Evolutionary conservation across 2,797 vertebrate species (phyloP).

Genomic region (Coranthus polyacanthus): DNA sequence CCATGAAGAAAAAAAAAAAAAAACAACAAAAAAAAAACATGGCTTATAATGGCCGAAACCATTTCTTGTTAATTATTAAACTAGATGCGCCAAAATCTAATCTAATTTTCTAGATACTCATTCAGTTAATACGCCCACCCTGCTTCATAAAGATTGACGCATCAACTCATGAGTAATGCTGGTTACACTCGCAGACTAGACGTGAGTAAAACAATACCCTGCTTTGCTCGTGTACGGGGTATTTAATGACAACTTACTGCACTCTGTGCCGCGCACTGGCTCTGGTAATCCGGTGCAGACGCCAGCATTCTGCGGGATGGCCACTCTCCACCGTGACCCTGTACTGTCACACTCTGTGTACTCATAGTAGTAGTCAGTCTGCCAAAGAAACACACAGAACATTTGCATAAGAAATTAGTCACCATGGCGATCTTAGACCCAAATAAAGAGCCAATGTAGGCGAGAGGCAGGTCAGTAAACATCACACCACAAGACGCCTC

Average conservation of each 20-base stretch:
- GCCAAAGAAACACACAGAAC: constrained; percentile 79
- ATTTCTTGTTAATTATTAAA: no score
- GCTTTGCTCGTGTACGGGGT: no score
- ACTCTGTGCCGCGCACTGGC: constrained; percentile 94
- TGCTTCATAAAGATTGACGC: constrained; percentile 22
- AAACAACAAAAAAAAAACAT: no score
- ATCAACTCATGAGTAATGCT: background rate
- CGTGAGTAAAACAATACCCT: constrained; percentile 3
- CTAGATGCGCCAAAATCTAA: no score
- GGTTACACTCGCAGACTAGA: background rate
- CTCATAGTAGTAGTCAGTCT: constrained; percentile 96
- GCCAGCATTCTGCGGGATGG: constrained; percentile 89
- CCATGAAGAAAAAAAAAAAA: no score
- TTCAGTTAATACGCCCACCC: no score
- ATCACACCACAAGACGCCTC: constrained; percentile 38
- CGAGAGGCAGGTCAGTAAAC: constrained; percentile 47
- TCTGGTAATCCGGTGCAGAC: constrained; percentile 92
- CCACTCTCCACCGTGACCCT: constrained; percentile 96
- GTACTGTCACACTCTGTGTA: constrained; percentile 98
- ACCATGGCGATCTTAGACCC: background rate
- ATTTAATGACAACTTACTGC: constrained; percentile 88
- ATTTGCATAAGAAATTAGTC: constrained; percentile 43
- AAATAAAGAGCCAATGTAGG: constrained; percentile 30
- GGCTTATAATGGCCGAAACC: no score
- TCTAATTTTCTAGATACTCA: no score